phyloP scores from a whole-genome alignment of 2,797 vertebrate species.

The Epinephelus coioides region DNA sequence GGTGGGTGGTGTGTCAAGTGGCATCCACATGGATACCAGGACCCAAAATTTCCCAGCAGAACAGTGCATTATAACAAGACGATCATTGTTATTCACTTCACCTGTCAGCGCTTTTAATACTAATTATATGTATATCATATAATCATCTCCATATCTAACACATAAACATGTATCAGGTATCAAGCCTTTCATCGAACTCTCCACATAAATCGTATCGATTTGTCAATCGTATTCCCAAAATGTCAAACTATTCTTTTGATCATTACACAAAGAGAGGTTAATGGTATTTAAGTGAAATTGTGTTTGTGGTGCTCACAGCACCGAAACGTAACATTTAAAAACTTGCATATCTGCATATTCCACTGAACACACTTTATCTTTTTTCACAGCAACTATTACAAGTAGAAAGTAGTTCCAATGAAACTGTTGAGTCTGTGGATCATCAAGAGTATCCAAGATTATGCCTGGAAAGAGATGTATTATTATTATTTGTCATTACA shows the following conservation, averaged over 20 bases:
- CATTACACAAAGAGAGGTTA: background rate
- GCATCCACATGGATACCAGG: too few species aligned
- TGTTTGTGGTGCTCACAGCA: background rate
- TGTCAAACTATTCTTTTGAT: background rate
- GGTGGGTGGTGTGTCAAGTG: too few species aligned
- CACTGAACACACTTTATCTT: background rate
- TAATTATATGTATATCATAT: too few species aligned
- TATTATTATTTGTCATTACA: constrained; percentile 4
- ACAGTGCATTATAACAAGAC: too few species aligned
- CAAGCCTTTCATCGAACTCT: background rate
- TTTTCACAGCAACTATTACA: background rate
- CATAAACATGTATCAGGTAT: background rate
- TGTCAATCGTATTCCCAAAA: background rate
- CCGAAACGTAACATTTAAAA: background rate
- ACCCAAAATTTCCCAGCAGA: too few species aligned
- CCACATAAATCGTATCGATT: background rate
- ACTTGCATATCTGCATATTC: background rate
- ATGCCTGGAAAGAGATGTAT: background rate
- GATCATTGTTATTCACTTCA: too few species aligned
- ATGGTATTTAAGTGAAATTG: background rate
- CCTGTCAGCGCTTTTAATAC: too few species aligned
- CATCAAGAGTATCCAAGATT: background rate
- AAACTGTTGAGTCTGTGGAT: background rate
- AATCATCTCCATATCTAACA: too few species aligned
- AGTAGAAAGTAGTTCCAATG: too few species aligned